Evolutionary conservation across 2,888 invertebrate genomes (phyloP).

Genomic region (Ptilodon capucinus): DNA sequence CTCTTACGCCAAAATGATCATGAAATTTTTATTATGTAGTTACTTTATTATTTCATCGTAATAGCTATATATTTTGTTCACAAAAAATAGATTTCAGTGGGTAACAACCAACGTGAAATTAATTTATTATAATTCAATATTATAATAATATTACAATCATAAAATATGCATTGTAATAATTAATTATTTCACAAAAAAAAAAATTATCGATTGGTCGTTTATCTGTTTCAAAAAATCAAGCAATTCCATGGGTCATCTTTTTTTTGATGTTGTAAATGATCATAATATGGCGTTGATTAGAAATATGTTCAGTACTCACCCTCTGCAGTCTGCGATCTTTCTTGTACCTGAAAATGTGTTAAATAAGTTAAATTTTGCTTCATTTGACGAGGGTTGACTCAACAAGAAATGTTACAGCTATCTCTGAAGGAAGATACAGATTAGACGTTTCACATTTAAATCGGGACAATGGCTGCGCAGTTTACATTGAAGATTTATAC

Average conservation of each 20-base stretch:
- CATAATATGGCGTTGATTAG: neutral
- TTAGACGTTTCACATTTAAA: neutral
- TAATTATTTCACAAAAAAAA: too few relatives aligned
- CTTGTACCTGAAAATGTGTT: slow-evolving; percentile 36
- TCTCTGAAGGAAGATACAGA: slow-evolving; percentile 6
- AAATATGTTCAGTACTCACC: slow-evolving; percentile 21
- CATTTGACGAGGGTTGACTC: slow-evolving; percentile 17
- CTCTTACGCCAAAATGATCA: neutral
- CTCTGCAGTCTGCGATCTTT: slow-evolving; percentile 24
- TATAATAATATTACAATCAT: too few relatives aligned
- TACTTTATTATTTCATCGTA: too few relatives aligned
- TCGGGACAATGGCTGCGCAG: neutral
- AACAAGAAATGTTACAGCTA: slow-evolving; percentile 16
- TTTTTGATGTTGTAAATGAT: neutral
- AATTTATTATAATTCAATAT: too few relatives aligned
- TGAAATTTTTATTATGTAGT: neutral
- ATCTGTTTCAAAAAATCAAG: too few relatives aligned
- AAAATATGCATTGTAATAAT: too few relatives aligned
- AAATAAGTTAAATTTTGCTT: slow-evolving; percentile 29
- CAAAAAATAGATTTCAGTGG: too few relatives aligned
- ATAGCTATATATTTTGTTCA: too few relatives aligned
- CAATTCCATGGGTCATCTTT: too few relatives aligned
- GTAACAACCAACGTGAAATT: too few relatives aligned
- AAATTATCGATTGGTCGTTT: too few relatives aligned
- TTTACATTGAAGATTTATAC: too few relatives aligned